These are phyloP conservation scores for Drosophila demipolita DNA, from an alignment of 2,888 invertebrate genomes.

Conservation along the genomic window DNA sequence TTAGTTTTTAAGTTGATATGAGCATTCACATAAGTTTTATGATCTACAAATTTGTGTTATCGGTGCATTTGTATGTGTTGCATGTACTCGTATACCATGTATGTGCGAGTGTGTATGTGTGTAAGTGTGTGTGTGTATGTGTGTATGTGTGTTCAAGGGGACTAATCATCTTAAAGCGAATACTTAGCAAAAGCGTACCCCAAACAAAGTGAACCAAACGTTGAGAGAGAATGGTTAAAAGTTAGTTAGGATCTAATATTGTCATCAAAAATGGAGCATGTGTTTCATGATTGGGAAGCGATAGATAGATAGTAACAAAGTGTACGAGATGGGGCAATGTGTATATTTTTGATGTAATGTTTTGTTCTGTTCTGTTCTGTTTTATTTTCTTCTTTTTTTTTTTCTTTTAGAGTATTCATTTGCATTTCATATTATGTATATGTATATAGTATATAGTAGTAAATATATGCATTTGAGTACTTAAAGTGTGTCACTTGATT, in stretches of 20 bases:
- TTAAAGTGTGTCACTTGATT: slow-evolving; percentile 31
- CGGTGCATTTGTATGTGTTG: slow-evolving; percentile 10
- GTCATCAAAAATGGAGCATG: slow-evolving; percentile 71
- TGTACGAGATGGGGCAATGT: slow-evolving; percentile 3
- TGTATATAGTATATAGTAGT: slow-evolving; percentile 21
- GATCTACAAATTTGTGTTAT: slow-evolving; percentile 32
- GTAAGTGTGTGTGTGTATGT: neutral
- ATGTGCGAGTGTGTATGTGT: slow-evolving; percentile 20
- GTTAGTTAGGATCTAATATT: slow-evolving; percentile 73
- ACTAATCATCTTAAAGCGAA: slow-evolving; percentile 24
- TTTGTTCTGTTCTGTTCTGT: neutral
- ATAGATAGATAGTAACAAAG: slow-evolving; percentile 8
- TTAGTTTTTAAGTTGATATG: slow-evolving; percentile 68
- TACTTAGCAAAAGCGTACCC: slow-evolving; percentile 44
- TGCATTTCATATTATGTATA: slow-evolving; percentile 14
- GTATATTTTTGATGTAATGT: neutral
- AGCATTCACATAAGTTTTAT: slow-evolving; percentile 72
- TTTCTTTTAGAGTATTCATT: slow-evolving; percentile 7
- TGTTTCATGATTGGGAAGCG: slow-evolving; percentile 25
- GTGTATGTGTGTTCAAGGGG: neutral
- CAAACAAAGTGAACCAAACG: slow-evolving; percentile 40
- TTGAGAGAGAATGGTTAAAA: slow-evolving; percentile 33
- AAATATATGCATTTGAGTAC: slow-evolving; percentile 41
- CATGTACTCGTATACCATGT: slow-evolving; percentile 3
- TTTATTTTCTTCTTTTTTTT: neutral